Conservation (phyloP, 92 coral and sea anemone species). For the Micromussa lordhowensis region DNA sequence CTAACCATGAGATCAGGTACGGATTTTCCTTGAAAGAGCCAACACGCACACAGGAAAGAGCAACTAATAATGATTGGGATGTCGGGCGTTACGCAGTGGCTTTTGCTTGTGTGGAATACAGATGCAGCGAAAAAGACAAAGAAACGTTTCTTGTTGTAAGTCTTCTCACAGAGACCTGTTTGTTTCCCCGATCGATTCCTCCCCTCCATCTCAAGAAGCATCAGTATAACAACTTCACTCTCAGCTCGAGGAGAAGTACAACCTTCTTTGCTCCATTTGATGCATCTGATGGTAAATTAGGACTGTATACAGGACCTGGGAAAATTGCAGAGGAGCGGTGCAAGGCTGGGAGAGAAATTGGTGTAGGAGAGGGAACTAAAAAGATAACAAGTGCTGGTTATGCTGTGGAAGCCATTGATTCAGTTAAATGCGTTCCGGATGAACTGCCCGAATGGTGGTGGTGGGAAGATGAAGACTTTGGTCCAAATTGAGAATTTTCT, state of each 20-base stretch:
- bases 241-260: background rate
- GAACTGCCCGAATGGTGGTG: no score
- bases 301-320: background rate
- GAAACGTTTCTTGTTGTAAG: background rate
- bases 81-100: background rate
- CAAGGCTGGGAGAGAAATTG: background rate
- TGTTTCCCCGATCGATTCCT: background rate
- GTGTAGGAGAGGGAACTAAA: background rate
- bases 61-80: background rate
- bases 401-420: background rate
- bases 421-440: background rate
- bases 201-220: background rate
- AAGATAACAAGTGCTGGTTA: background rate
- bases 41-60: background rate
- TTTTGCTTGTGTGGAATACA: slow-evolving; percentile 4
- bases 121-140: background rate
- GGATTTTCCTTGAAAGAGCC: slow-evolving; percentile 9
- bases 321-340: background rate
- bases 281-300: background rate
- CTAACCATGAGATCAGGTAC: background rate
- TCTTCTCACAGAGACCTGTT: background rate
- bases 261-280: background rate
- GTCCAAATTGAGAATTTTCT: no score
- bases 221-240: background rate
- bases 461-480: no score